These are phyloP conservation scores for Beaufortia kweichowensis DNA, from an alignment of 2,113 vertebrate species.

Conservation along the genomic window DNA sequence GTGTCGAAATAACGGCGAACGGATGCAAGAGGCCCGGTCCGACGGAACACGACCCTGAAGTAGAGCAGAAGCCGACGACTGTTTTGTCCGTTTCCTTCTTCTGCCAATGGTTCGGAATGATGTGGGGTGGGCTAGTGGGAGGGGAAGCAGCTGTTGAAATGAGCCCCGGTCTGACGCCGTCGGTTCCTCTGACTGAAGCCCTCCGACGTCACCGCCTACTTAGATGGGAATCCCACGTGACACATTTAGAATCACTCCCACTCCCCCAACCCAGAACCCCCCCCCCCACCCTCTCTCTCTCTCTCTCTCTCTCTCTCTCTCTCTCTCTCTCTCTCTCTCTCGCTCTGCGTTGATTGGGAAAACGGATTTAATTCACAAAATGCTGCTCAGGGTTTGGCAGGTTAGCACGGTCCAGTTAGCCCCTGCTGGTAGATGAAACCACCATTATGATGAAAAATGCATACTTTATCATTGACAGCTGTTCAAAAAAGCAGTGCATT, in stretches of 20 bases:
- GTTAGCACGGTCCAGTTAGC: too few species aligned
- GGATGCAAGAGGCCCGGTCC: constrained; percentile 17
- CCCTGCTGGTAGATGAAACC: too few species aligned
- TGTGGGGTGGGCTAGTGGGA: constrained; percentile 36
- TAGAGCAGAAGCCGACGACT: constrained; percentile 23
- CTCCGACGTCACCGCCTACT: constrained; percentile 73
- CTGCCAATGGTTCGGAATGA: background rate
- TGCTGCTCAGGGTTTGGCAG: too few species aligned
- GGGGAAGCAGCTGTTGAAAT: constrained; percentile 54
- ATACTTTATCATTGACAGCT: too few species aligned
- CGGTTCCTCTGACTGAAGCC: constrained; percentile 64
- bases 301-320: background rate
- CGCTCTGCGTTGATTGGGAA: too few species aligned
- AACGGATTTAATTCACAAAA: too few species aligned
- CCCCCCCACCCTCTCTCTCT: constrained; percentile 19
- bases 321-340: too few species aligned
- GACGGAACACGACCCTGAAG: constrained; percentile 42
- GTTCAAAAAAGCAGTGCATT: too few species aligned
- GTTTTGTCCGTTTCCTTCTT: background rate
- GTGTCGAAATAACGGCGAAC: constrained; percentile 28
- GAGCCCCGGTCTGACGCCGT: constrained; percentile 43
- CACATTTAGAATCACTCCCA: constrained; percentile 52
- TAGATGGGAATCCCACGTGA: constrained; percentile 73
- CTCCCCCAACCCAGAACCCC: background rate
- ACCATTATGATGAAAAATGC: too few species aligned